Conservation (phyloP, 2,888 invertebrate genomes). For the Drosophila lacicola region DNA sequence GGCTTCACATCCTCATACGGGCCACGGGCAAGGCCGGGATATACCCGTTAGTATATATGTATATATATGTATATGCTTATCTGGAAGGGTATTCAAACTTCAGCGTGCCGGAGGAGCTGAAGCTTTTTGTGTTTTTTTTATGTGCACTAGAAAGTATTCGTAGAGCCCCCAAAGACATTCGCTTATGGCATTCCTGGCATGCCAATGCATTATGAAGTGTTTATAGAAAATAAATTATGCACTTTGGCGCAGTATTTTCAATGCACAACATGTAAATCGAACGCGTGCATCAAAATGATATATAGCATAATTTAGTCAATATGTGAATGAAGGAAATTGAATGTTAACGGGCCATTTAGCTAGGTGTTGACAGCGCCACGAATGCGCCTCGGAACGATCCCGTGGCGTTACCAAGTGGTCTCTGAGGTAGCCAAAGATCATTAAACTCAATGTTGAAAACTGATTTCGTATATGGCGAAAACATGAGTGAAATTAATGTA, state of each 20-base stretch:
- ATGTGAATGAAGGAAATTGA: constrained; percentile 43
- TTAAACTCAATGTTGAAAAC: constrained; percentile 51
- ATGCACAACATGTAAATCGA: constrained; percentile 34
- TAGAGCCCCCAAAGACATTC: not conserved
- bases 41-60: no score
- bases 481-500: constrained; percentile 53
- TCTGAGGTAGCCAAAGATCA: constrained; percentile 48
- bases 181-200: constrained; percentile 44
- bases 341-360: constrained; percentile 58
- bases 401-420: constrained; percentile 5
- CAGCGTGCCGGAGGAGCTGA: not conserved
- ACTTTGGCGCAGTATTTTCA: constrained; percentile 12
- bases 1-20: no score
- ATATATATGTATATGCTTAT: no score
- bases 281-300: constrained; percentile 61
- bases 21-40: no score
- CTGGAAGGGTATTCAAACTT: constrained; percentile 4
- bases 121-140: not conserved
- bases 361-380: constrained; percentile 60
- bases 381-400: constrained; percentile 2
- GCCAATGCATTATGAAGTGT: constrained; percentile 46
- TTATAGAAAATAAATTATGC: constrained; percentile 26
- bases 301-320: constrained; percentile 64
- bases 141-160: constrained; percentile 50
- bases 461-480: constrained; percentile 61